Conservation (phyloP, 2,888 invertebrate genomes). For the Chrysotoxum bicinctum region DNA sequence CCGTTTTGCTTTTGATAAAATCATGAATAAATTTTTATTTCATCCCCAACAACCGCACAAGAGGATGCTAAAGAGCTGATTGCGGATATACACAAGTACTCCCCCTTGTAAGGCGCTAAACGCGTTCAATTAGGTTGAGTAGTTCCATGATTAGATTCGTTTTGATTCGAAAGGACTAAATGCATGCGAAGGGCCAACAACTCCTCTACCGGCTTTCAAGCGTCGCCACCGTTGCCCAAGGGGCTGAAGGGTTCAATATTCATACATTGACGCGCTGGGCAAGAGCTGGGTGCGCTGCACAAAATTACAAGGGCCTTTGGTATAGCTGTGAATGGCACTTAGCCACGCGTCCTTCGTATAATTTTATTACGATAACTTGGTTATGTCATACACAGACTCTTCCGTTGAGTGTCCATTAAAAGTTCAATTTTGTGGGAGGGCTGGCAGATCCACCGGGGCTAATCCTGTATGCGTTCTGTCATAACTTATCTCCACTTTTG, state of each 20-base stretch:
- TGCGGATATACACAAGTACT: constrained; percentile 31
- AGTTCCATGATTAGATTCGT: constrained; percentile 69
- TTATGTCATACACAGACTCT: constrained; percentile 69
- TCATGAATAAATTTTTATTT: constrained; percentile 67
- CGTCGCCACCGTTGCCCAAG: neutral
- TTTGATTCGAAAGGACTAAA: constrained; percentile 57
- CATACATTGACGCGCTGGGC: constrained; percentile 38
- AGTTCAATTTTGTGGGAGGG: constrained; percentile 68
- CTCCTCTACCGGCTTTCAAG: constrained; percentile 25
- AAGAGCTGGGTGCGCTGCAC: neutral
- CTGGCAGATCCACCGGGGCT: constrained; percentile 33
- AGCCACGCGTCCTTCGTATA: constrained; percentile 71
- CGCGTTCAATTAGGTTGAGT: constrained; percentile 70
- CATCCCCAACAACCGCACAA: constrained; percentile 37
- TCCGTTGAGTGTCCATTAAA: constrained; percentile 67
- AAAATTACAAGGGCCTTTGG: constrained; percentile 31
- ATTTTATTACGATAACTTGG: constrained; percentile 70
- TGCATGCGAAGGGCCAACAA: constrained; percentile 35
- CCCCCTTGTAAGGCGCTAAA: constrained; percentile 62
- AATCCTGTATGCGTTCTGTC: constrained; percentile 60
- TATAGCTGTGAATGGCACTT: constrained; percentile 62
- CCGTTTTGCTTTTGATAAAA: constrained; percentile 29
- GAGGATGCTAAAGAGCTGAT: constrained; percentile 44
- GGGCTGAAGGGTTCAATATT: constrained; percentile 18
- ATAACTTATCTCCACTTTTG: constrained; percentile 42